A percentile compares a stretch with the other conserved stretches of the same genome.
These are phyloP conservation scores for Syngnathus acus DNA, from an alignment of 2,797 vertebrate species.

Conservation along the genomic window DNA sequence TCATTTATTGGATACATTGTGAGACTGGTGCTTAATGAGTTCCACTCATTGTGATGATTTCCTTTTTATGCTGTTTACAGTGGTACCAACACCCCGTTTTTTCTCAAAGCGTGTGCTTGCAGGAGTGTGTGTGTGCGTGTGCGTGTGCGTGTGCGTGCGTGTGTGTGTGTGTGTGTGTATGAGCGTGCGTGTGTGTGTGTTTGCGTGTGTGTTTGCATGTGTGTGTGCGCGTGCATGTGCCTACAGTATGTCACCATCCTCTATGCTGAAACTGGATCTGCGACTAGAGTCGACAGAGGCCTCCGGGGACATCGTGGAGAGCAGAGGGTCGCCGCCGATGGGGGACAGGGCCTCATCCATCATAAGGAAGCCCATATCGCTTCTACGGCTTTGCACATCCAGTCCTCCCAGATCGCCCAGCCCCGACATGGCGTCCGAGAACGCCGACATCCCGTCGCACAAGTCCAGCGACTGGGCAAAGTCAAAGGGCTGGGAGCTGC, in stretches of 20 bases:
- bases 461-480: conserved; percentile 80
- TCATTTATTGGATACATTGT: not conserved
- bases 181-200: not conserved
- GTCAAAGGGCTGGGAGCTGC: conserved; percentile 87
- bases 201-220: not conserved
- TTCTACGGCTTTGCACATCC: conserved; percentile 74
- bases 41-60: conserved; percentile 4
- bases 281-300: conserved; percentile 93
- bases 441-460: conserved; percentile 74
- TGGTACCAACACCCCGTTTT: not conserved
- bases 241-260: conserved; percentile 90
- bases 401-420: conserved; percentile 74
- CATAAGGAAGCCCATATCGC: conserved; percentile 86
- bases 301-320: conserved; percentile 90
- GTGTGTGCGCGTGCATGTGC: conserved; percentile 1
- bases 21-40: not conserved
- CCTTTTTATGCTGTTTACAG: not conserved
- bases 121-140: not conserved
- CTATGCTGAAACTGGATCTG: conserved; percentile 97
- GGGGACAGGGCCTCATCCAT: conserved; percentile 90
- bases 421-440: conserved; percentile 77
- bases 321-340: conserved; percentile 85
- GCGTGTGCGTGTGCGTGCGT: not conserved
- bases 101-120: not conserved
- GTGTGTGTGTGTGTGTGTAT: not conserved